Conservation (phyloP, 2,797 vertebrate genomes). For the Trematocara caparti region DNA sequence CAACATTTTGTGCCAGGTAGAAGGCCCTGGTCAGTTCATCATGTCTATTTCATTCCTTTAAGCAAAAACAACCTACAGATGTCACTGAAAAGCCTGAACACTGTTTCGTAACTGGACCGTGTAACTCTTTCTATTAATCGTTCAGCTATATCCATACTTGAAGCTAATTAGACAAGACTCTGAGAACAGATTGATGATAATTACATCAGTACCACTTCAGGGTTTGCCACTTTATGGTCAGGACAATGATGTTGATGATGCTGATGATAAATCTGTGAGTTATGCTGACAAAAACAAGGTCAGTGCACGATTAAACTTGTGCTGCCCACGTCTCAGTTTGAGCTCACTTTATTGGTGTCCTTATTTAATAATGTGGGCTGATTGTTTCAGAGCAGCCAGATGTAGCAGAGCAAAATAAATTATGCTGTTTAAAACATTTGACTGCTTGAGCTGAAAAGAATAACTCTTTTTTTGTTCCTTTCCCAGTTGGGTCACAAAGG, state of each 20-base stretch:
- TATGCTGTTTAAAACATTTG: background rate
- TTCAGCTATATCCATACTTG: background rate
- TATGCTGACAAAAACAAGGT: background rate
- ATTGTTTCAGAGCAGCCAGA: background rate
- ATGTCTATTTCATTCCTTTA: background rate
- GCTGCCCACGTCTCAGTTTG: background rate
- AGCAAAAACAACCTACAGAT: background rate
- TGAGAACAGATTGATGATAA: background rate
- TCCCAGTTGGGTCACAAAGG: background rate
- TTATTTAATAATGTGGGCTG: constrained; percentile 7
- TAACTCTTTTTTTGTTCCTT: background rate
- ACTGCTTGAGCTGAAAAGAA: background rate
- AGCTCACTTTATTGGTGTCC: background rate
- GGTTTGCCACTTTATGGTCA: background rate
- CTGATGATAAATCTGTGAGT: background rate
- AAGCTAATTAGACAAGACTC: background rate
- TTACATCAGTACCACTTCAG: background rate
- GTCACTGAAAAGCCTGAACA: background rate
- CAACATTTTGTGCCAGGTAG: background rate
- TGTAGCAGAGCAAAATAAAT: background rate
- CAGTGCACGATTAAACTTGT: background rate
- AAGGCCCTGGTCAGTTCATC: accelerated
- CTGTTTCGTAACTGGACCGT: background rate
- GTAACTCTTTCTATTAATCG: background rate
- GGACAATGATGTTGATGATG: background rate